Base-by-base conservation (phyloP, 2,797 vertebrate species). In the Acanthornis magna region DNA sequence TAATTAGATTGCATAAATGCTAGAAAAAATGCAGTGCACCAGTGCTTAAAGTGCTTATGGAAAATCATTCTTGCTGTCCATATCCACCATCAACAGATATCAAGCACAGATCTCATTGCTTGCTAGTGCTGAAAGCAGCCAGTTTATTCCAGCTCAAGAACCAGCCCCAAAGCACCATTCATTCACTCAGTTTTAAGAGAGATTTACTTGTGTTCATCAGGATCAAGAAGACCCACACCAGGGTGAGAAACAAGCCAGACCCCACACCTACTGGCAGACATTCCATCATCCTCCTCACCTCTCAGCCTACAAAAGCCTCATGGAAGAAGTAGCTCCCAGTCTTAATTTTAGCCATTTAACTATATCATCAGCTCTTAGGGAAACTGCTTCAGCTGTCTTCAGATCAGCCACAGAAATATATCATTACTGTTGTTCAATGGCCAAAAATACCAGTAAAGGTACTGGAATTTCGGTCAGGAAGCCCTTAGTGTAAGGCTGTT, bases 381-480 rank as follows among this genome's bases (percentile, higher is more conserved):
- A 40, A 19, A 3, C 17, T 29, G 18, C 22, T 19, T 54, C 10
- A 26, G 18, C 13, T n/a, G 30, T 13, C 29, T 48, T 47, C 26
- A 72, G 32, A 10, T 7, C 8, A 85, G 18, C 18, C 34, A 26
- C 43, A 85, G 38, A 84, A 82, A 30, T 55, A 40, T 7, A 38
- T 42, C 12, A 25, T 40, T 67, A 47, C 8, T 3, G 8, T 9
- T 36, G 23, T 55, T 57, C 26, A 4, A 19, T 88, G 73, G 34
- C n/a, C 74, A 79, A 21, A 27, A 66, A 85, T 68, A 66, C 54
- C 22, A 8, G 29, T 71, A 81, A 88, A 87, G 77, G 67, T 45
- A 65, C 67, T 83, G 55, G 27, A 53, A 62, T 72, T 95, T 95
- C 48, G 71, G 88, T 77, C 50, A 89, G 62, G 83, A 96, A 95